Base-by-base conservation (phyloP, 2,113 vertebrate species). In the Lamprotornis superbus region DNA sequence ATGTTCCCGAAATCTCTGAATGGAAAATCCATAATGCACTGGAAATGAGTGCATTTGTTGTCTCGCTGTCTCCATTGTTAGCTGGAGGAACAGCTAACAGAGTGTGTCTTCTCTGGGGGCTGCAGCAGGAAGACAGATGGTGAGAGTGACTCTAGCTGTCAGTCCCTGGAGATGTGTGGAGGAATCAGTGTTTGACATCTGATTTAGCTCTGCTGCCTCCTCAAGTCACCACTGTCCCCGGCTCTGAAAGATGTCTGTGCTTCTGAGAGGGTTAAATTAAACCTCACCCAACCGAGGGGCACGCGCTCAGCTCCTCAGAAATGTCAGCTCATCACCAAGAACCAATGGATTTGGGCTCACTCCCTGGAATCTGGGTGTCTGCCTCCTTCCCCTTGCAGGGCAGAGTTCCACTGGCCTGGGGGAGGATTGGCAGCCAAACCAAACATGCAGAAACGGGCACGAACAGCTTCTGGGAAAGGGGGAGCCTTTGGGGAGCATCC, bases 191-290 rank as follows among this genome's bases (percentile, higher is more conserved):
- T 87, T 76, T 97, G 89, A 83, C 91, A 65, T 68, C 87, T 77
- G 95, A 93, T 91, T 94, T 74, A 87, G 94, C 83, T 92, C 79
- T 77, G 73, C 71, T 91, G 77, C 78, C 33, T 92, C 50, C 74
- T 89, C 9, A 18, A 87, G 92, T 92, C 90, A 82, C 65, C 74
- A 6, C 85, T 4, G 40, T 89, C 69, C 83, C 57, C 0, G 2
- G 69, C 92, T 75, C 76, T 55, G 80, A 53, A 50, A 90, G 90
- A 82, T 0, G 4, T 40, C 49, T 10, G 14, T 74, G 57, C 35
- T 73, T 71, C 75, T 30, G 75, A 85, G 81, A 33, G 0, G 2
- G n/a, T 47, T n/a, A 35, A 82, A 94, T 90, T 30, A 63, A 81
- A 91, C 53, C 42, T 60, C 13, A 7, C 33, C 61, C 21, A 77